These are phyloP conservation scores for Dasyprocta punctata DNA, from an alignment of 2,113 vertebrate genomes.

Conservation along the genomic window DNA sequence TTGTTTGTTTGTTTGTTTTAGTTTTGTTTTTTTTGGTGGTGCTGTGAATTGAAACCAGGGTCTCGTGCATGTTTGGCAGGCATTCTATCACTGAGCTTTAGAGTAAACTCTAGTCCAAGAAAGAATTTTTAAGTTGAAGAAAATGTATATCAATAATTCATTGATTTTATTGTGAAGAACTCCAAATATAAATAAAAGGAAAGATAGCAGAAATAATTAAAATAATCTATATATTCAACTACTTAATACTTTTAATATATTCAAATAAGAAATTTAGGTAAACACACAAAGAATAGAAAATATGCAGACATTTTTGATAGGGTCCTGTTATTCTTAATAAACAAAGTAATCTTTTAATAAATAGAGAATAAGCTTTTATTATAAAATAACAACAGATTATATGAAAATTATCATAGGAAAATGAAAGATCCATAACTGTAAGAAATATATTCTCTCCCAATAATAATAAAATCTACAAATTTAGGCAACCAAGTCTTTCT, in stretches of 20 bases:
- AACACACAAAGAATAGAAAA: not conserved
- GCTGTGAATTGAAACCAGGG: too few species aligned
- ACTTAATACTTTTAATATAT: not conserved
- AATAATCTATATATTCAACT: not conserved
- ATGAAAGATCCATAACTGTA: not conserved
- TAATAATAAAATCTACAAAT: not conserved
- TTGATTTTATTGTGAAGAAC: not conserved
- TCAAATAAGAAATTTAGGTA: not conserved
- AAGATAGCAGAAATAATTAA: not conserved
- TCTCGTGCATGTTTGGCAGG: too few species aligned
- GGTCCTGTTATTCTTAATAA: not conserved
- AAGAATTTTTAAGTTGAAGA: not conserved
- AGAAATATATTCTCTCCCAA: not conserved
- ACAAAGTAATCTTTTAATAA: not conserved
- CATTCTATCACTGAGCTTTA: not conserved
- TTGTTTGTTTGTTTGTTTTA: too few species aligned
- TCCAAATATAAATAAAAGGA: not conserved
- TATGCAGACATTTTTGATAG: not conserved
- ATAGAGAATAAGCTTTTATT: not conserved
- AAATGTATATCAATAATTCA: not conserved
- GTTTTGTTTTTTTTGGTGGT: too few species aligned
- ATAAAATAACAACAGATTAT: not conserved
- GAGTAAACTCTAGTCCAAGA: not conserved
- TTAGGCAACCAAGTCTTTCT: not conserved
- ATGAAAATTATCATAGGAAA: not conserved